Conservation (phyloP, 2,113 vertebrate species). For the Thunnus thynnus region DNA sequence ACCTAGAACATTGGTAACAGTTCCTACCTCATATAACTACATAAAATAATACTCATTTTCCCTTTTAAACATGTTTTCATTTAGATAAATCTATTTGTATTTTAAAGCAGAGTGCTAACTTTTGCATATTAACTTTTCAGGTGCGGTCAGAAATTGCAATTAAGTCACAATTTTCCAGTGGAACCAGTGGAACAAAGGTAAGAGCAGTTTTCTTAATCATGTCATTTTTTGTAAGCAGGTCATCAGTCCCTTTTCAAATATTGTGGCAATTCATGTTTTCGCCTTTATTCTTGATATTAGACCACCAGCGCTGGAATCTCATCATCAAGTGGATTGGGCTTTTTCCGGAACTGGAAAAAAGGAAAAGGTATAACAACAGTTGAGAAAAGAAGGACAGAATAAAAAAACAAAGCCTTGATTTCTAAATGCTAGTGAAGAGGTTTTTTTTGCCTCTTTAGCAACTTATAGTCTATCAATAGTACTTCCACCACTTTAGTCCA, state of each 20-base stretch:
- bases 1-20: neutral
- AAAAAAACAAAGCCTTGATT: neutral
- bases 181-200: slow-evolving; percentile 37
- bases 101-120: neutral
- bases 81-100: neutral
- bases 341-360: slow-evolving; percentile 22
- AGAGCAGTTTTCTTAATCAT: neutral
- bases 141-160: slow-evolving; percentile 28
- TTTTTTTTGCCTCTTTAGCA: neutral
- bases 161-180: neutral
- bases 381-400: neutral
- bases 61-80: neutral
- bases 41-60: neutral
- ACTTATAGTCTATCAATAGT: no score
- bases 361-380: slow-evolving; percentile 47
- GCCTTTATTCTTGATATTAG: slow-evolving; percentile 26
- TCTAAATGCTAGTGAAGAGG: neutral
- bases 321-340: slow-evolving; percentile 40
- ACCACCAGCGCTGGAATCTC: slow-evolving; percentile 49
- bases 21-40: no score
- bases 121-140: slow-evolving; percentile 5
- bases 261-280: neutral
- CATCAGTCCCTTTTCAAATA: neutral
- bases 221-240: neutral
- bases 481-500: no score